Evolutionary conservation across 2,888 invertebrate genomes (phyloP), one percentile per base, ranked within the genome.

Genomic region (Liopterus haemorrhoidalis): DNA sequence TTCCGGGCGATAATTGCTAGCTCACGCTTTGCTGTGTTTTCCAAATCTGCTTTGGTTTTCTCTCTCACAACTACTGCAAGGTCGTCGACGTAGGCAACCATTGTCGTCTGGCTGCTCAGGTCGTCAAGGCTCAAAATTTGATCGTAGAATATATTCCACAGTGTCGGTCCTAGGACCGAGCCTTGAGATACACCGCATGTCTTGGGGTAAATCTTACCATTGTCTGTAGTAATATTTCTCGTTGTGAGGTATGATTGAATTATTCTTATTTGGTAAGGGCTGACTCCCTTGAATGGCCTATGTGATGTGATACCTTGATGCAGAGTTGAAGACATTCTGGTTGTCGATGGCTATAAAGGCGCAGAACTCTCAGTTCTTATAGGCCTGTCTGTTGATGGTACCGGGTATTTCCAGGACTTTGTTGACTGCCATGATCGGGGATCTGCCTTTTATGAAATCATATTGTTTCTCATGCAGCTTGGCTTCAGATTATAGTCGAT

Each of bases 71-170:
- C 18, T 19, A 41, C 21, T 15, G 32, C 33, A 8, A 37, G 41
- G 21, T 41, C 20, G 12, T 35, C 53, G 2, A 52, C 51, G 16
- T 57, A 53, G 36, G 56, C 52, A 2, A 54, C 53, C 30, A 55
- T 51, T 21, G 51, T 20, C 14, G 52, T 49, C n/a, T 20, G 11
- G 19, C 37, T 44, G 1, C 49, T 51, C 46, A 49, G 49, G 1
- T 11, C 4, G 27, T 46, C 44, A 15, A 6, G 22, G n/a, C n/a
- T n/a, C 8, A 54, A 51, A 9, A 54, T 40, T 12, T 52, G 48
- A 42, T 57, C 50, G 2, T 56, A 24, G 15, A 51, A 54, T 12
- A 58, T 55, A 18, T 56, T 57, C 30, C 57, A 57, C 3, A 53
- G 33, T 11, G 35, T 41, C 4, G 55, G 56, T 12, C 56, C 55